These are phyloP conservation scores for Uria aalge DNA, from an alignment of 2,113 vertebrate species.

Conservation along the genomic window DNA sequence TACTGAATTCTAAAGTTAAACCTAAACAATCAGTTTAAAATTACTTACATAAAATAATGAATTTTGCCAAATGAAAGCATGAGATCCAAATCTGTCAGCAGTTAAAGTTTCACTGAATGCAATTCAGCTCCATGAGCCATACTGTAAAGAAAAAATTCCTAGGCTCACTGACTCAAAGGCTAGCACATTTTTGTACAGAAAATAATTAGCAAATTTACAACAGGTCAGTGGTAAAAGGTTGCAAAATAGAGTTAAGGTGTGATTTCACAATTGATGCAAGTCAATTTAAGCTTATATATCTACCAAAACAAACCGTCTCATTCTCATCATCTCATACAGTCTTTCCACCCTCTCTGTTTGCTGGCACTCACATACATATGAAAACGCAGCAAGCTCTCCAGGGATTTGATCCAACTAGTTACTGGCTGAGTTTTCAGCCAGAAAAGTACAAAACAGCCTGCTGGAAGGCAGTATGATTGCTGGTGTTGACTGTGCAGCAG, in stretches of 20 bases:
- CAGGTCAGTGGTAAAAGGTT: not conserved
- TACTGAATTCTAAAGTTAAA: not conserved
- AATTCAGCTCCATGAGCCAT: not conserved
- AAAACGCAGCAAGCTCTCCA: rapidly evolving
- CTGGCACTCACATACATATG: rapidly evolving
- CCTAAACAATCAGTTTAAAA: slow-evolving; percentile 13
- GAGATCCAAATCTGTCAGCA: not conserved
- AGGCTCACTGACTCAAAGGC: not conserved
- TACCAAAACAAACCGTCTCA: not conserved
- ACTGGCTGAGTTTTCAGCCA: not conserved
- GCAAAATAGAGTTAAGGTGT: not conserved
- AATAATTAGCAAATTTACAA: not conserved
- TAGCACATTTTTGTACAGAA: not conserved
- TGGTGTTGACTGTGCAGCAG: not conserved
- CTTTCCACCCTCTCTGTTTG: not conserved
- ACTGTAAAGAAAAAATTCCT: not conserved
- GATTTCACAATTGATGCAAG: not conserved
- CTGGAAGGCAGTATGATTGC: not conserved
- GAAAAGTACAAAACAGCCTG: not conserved
- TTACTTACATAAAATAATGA: not conserved
- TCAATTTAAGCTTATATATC: not conserved
- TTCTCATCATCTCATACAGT: not conserved
- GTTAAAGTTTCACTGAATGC: not conserved
- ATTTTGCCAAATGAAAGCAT: not conserved
- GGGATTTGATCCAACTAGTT: not conserved